Base-by-base conservation (phyloP, 2,797 vertebrate genomes). In the Dicrostonyx torquatus region DNA sequence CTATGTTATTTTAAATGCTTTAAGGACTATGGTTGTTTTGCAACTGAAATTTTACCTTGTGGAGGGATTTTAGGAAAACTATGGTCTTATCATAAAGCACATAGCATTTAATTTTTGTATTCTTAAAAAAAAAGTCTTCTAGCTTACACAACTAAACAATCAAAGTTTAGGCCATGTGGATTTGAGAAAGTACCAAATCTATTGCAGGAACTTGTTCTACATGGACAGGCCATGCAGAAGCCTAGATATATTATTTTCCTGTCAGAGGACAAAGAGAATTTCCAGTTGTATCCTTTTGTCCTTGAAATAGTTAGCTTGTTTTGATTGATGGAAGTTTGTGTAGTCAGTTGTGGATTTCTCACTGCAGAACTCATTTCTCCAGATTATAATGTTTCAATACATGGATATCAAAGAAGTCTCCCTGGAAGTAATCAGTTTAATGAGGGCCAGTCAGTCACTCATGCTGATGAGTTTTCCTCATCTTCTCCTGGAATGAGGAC, bases 301-400 rank as follows among this genome's bases (percentile, higher is more conserved):
- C 94, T 97, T 96, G 90, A 97, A 84, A 90, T 92, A 95, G 90
- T 97, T 94, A 89, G 93, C 91, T 95, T 96, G 14, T 68, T 97
- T 97, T 98, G 97, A 97, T 73, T 94, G 77, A 97, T 79, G 97
- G 91, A 90, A 20, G 37, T 55, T 31, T 85, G 13, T 82, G 48
- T 48, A 88, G 93, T 98, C 43, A 89, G 89, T 97, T 97, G 91
- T 80, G 40, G 29, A 94, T 97, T 97, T 97, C 95, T 97, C 91
- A 94, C 34, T 84, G 94, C 78, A 95, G 86, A 97, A 97, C 24
- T 97, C 40, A 91, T 95, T 96, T 90, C 95, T 96, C 48, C 89
- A 70, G 43, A 97, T 97, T 82, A 31, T 94, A 95, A 60, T 84
- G 45, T 95, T 98, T 96, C 86, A 95, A 1, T 55, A 12, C 17